Conservation (phyloP, 1,140 invertebrate species). For the Hydropsyche tenuis region DNA sequence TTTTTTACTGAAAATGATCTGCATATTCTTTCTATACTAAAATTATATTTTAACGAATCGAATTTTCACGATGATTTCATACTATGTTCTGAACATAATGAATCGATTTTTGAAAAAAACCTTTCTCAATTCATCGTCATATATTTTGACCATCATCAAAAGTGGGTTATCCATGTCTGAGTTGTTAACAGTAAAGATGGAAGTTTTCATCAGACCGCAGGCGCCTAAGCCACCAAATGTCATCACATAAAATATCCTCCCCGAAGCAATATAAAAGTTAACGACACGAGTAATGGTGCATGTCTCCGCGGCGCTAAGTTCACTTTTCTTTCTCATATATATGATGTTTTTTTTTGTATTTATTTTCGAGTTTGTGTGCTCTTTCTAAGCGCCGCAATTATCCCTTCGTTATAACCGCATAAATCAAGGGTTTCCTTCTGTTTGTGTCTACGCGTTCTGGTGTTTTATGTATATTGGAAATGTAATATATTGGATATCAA, state of each 20-base stretch:
- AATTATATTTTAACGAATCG: too few species aligned
- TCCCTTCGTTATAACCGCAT: slow-evolving; percentile 12
- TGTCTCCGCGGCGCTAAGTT: slow-evolving; percentile 30
- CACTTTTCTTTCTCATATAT: not conserved
- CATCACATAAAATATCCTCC: slow-evolving; percentile 5
- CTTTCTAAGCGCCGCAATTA: slow-evolving; percentile 6
- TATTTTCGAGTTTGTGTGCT: not conserved
- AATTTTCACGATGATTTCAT: too few species aligned
- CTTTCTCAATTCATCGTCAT: not conserved
- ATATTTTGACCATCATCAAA: too few species aligned
- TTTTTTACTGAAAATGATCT: too few species aligned
- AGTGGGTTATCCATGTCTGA: too few species aligned
- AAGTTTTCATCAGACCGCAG: not conserved
- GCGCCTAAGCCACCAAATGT: slow-evolving; percentile 4
- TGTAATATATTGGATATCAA: too few species aligned
- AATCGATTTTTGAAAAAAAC: not conserved
- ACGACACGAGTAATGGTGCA: slow-evolving; percentile 33
- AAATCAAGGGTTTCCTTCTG: not conserved
- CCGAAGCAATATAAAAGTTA: slow-evolving; percentile 24
- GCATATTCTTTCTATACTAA: too few species aligned
- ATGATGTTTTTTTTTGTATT: not conserved
- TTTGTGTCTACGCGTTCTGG: not conserved
- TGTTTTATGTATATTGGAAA: too few species aligned
- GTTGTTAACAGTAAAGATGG: too few species aligned
- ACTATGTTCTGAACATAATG: too few species aligned